Evolutionary conservation across 2,797 vertebrate genomes (phyloP), one percentile per base, ranked within the genome.

Genomic region (Danionella dracula): DNA sequence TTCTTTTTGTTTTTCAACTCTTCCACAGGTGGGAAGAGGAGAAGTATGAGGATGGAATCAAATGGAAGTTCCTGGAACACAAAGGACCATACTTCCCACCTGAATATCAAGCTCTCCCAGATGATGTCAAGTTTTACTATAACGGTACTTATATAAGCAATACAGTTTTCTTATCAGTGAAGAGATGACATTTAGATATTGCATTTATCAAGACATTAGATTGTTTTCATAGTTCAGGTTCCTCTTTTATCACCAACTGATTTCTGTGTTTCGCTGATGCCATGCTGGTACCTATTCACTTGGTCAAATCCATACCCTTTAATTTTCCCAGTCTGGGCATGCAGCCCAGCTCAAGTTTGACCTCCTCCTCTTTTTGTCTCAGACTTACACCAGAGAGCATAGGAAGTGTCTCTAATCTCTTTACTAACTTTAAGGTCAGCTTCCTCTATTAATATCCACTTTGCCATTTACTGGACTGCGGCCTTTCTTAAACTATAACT

Each of bases 51-150:
- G 70, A 86, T 37, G 83, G 85, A 20, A 76, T 89, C 27, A 90
- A 86, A 62, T 85, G 86, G 89, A 90, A 84, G 80, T 87, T 85
- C 77, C 81, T 92, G 51, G 84, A 91, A 73, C 85, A 88, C 66
- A 77, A 70, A 46, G 81, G 84, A n/a, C 86, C 89, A 1, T 85
- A 75, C 68, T 91, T 91, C 1, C 73, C 84, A 12, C 83, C 85
- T 0, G 78, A 79, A 2, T 89, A 86, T 78, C 79, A 83, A 72
- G 78, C 77, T 1, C 62, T 89, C 40, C 86, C 88, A 16, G 74
- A 81, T 32, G 4, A 81, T 11, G 79, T 88, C 38, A 76, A 73
- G 65, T 89, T 92, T 73, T 82, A 76, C 82, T 89, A 88, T 62
- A 41, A 81, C 1, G 86, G 85, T 89, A 56, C 17, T 75, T 63